A percentile compares a stretch with the other conserved stretches of the same genome.
Conservation (phyloP, 1,140 invertebrate species). For the Radopholus similis region DNA sequence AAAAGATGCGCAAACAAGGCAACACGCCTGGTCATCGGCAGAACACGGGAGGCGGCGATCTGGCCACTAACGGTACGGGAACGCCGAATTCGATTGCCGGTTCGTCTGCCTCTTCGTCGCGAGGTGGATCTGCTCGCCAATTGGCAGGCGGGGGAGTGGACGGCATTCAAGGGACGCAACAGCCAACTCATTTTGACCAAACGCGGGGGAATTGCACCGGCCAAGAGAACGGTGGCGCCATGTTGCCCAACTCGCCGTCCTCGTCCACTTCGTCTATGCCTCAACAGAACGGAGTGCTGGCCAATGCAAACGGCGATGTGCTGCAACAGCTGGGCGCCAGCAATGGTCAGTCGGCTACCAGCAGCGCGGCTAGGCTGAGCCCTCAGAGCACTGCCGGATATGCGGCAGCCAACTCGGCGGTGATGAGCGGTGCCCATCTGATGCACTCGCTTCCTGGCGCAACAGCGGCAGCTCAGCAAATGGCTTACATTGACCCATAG, state of each 20-base stretch:
- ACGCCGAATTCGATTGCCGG: conserved; percentile 12
- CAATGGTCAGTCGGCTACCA: background rate
- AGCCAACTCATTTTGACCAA: background rate
- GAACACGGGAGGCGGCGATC: background rate
- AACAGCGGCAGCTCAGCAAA: conserved; percentile 1
- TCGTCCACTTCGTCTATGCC: background rate
- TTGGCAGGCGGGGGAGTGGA: background rate
- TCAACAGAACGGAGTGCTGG: background rate
- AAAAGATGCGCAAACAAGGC: conserved; percentile 71
- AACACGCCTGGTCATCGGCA: background rate
- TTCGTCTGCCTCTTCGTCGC: conserved; percentile 2
- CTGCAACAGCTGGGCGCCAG: background rate
- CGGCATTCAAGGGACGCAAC: background rate
- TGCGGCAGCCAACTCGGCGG: background rate
- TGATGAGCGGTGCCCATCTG: background rate
- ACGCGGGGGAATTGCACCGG: background rate
- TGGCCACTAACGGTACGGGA: background rate
- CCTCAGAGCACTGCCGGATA: background rate
- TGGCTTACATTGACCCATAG: conserved; percentile 15
- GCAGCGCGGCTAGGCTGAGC: background rate
- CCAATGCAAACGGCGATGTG: background rate
- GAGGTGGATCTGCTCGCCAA: background rate
- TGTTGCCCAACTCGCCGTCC: conserved; percentile 1
- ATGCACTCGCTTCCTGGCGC: conserved; percentile 2
- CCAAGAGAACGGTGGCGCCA: background rate